phyloP scores from a whole-genome alignment of 2,888 invertebrate species.

The Palloptera scutellata region DNA sequence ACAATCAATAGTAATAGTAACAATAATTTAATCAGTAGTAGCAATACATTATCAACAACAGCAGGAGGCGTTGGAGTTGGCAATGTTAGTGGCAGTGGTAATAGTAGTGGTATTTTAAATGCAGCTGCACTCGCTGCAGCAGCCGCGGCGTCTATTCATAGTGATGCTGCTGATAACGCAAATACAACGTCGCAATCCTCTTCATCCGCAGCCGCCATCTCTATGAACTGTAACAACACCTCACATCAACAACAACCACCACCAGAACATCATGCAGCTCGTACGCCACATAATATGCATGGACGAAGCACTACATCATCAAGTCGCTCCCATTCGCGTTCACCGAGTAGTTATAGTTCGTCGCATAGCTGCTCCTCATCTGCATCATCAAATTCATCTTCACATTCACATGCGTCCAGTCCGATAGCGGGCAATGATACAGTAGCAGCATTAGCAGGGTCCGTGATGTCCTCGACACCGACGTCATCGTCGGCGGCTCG shows the following conservation, averaged over 20 bases:
- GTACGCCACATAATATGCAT: conserved; percentile 50
- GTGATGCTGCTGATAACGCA: conserved; percentile 42
- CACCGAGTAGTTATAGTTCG: conserved; percentile 65
- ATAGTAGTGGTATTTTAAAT: conserved; percentile 57
- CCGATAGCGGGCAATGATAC: conserved; percentile 60
- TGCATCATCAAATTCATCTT: conserved; percentile 56
- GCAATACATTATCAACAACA: conserved; percentile 53
- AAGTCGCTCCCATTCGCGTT: conserved; percentile 68
- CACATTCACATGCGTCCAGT: conserved; percentile 64
- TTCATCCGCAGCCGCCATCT: conserved; percentile 20
- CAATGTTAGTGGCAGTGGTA: conserved; percentile 28
- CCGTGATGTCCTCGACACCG: conserved; percentile 39
- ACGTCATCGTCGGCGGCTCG: conserved; percentile 41
- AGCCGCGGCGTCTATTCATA: conserved; percentile 39
- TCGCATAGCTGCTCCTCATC: conserved; percentile 62
- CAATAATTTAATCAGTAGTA: conserved; percentile 56
- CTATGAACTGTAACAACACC: conserved; percentile 30
- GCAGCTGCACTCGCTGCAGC: conserved; percentile 51
- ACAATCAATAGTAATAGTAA: conserved; percentile 62
- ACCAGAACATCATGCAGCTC: conserved; percentile 41
- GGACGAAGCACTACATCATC: conserved; percentile 67
- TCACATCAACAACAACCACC: conserved; percentile 29
- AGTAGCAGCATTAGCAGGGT: conserved; percentile 35
- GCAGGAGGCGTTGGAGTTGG: conserved; percentile 39
- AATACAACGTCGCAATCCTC: conserved; percentile 22